phyloP scores from a whole-genome alignment of 2,113 vertebrate species.

The Dipodomys merriami region DNA sequence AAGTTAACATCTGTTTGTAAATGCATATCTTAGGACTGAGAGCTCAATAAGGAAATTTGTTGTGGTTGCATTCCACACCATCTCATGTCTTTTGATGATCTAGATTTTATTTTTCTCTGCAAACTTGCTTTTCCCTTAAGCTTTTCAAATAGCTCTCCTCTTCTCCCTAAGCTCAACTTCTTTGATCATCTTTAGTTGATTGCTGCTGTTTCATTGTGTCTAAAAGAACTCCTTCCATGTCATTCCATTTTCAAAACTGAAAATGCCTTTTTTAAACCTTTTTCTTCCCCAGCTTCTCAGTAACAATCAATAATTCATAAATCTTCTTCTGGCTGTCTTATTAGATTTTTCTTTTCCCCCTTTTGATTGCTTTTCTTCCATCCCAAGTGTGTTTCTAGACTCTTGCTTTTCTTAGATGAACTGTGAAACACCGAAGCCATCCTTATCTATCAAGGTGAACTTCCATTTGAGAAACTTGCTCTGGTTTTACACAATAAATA shows the following conservation, averaged over 20 bases:
- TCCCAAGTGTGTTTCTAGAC: not conserved
- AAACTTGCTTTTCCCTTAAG: not conserved
- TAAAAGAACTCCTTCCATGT: constrained; percentile 23
- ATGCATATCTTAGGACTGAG: not conserved
- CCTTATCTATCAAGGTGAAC: not conserved
- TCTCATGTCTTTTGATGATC: not conserved
- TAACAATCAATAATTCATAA: constrained; percentile 55
- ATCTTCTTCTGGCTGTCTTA: not conserved
- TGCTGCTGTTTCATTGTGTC: not conserved
- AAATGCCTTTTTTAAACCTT: not conserved
- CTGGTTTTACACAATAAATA: constrained; percentile 26
- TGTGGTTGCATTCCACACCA: not conserved
- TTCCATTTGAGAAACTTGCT: constrained; percentile 39
- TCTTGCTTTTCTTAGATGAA: not conserved
- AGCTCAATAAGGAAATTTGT: not conserved
- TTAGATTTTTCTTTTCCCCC: constrained; percentile 11
- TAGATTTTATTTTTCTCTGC: not conserved
- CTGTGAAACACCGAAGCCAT: constrained; percentile 4
- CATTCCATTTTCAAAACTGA: constrained; percentile 24
- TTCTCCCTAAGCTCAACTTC: not conserved
- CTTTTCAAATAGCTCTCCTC: not conserved
- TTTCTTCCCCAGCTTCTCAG: not conserved
- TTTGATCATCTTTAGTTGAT: constrained; percentile 6
- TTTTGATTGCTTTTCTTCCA: not conserved
- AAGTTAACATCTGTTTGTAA: not conserved